These are phyloP conservation scores for Sweltsa coloradensis DNA, from an alignment of 1,140 invertebrate genomes.

Conservation along the genomic window DNA sequence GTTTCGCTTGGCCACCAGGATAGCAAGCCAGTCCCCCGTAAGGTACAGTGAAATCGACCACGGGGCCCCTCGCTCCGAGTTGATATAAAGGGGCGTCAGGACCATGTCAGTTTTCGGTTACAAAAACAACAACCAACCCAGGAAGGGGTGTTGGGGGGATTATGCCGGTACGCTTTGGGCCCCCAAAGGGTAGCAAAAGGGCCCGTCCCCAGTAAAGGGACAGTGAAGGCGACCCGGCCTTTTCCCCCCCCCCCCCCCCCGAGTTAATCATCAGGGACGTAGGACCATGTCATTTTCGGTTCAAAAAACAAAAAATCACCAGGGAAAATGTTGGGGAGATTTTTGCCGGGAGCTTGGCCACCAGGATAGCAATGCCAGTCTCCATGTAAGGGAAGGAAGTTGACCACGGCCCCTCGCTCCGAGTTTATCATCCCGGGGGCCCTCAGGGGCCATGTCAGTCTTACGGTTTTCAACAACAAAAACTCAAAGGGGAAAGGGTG, in stretches of 20 bases:
- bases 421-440: conserved; percentile 49
- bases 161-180: conserved; percentile 48
- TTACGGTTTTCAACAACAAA: no score
- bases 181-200: conserved; percentile 54
- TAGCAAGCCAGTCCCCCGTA: conserved; percentile 52
- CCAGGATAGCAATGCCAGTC: conserved; percentile 53
- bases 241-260: conserved; percentile 38
- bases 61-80: conserved; percentile 39
- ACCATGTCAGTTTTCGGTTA: conserved; percentile 42
- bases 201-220: conserved; percentile 55
- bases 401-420: conserved; percentile 38
- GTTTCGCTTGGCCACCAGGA: conserved; percentile 49
- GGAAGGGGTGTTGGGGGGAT: conserved; percentile 52
- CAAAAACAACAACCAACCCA: no score
- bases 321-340: conserved; percentile 52
- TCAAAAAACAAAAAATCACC: conserved; percentile 40
- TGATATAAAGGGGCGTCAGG: conserved; percentile 48
- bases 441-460: conserved; percentile 46
- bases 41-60: conserved; percentile 39
- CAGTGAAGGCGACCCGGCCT: conserved; percentile 31
- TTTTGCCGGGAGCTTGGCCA: conserved; percentile 50
- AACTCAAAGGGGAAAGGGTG: no score
- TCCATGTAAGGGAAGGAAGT: conserved; percentile 45
- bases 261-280: conserved; percentile 52
- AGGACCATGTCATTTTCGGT: conserved; percentile 44